phyloP scores from a whole-genome alignment of 2,888 invertebrate genomes.

The Pardosa pseudoannulata region DNA sequence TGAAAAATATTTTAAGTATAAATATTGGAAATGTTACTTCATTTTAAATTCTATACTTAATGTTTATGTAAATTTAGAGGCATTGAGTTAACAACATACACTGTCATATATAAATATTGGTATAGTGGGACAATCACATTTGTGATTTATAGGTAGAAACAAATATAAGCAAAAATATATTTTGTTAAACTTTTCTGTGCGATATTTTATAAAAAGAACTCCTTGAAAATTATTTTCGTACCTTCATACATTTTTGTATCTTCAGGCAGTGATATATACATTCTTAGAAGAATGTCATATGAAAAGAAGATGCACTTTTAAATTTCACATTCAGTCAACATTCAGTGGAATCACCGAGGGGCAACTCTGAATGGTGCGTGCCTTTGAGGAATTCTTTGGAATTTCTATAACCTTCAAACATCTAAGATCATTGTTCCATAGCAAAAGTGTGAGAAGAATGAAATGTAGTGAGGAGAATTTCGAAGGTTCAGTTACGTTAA shows the following conservation, averaged over 20 bases:
- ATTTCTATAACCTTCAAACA: not conserved
- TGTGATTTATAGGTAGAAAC: not conserved
- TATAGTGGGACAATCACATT: not conserved
- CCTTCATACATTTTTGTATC: not conserved
- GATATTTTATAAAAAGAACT: no score
- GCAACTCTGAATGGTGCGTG: not conserved
- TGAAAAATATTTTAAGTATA: no score
- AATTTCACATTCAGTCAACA: conserved; percentile 33
- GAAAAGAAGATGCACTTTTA: conserved; percentile 4
- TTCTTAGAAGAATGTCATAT: not conserved
- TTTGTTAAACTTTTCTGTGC: not conserved
- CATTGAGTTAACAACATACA: no score
- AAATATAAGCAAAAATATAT: not conserved
- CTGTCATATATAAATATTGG: no score
- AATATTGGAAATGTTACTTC: no score
- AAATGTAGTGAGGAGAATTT: not conserved
- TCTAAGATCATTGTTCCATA: not conserved
- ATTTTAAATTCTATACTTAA: no score
- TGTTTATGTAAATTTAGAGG: no score
- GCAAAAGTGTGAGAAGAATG: not conserved
- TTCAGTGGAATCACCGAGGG: conserved; percentile 1
- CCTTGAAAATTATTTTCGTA: not conserved
- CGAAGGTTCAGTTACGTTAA: conserved; percentile 3
- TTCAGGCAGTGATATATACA: not conserved
- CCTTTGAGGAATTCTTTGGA: not conserved